Percentiles rank a stretch among this genome's conserved stretches.
Conservation (phyloP, 1,140 invertebrate species). For the Drosophila pseudoananassae region DNA sequence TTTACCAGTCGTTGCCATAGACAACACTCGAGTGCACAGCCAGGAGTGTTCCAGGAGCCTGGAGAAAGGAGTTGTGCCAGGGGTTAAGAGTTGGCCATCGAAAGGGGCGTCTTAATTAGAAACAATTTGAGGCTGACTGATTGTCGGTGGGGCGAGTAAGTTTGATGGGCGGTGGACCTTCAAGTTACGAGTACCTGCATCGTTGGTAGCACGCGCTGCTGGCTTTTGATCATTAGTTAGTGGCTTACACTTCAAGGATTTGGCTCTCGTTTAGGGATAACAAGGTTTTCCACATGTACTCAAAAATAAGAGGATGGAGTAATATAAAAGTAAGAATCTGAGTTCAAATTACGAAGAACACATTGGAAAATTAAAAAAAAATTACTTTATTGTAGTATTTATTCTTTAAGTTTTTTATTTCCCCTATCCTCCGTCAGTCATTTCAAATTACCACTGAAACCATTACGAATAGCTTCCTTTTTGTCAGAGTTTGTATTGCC, state of each 20-base stretch:
- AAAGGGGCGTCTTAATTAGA: constrained; percentile 69
- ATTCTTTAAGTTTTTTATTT: background rate
- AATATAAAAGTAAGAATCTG: no score
- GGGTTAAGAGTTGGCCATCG: constrained; percentile 13
- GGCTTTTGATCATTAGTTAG: constrained; percentile 42
- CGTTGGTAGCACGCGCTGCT: constrained; percentile 32
- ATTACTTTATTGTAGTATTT: no score
- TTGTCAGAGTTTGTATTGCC: constrained; percentile 3
- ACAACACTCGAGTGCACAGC: constrained; percentile 59
- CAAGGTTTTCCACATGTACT: background rate
- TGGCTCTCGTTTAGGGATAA: constrained; percentile 17
- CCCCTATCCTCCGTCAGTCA: background rate
- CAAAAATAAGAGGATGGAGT: background rate
- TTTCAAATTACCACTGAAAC: constrained; percentile 19
- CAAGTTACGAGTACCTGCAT: constrained; percentile 16
- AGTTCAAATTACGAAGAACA: background rate
- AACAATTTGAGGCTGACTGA: constrained; percentile 76
- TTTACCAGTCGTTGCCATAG: constrained; percentile 43
- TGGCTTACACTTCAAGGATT: constrained; percentile 12
- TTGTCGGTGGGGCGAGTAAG: constrained; percentile 39
- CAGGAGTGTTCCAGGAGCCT: constrained; percentile 7
- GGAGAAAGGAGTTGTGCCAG: background rate
- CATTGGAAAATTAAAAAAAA: no score
- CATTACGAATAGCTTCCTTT: constrained; percentile 21
- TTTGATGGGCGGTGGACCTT: constrained; percentile 11